phyloP scores from a whole-genome alignment of 2,797 vertebrate species.

The Gambusia yucatana region DNA sequence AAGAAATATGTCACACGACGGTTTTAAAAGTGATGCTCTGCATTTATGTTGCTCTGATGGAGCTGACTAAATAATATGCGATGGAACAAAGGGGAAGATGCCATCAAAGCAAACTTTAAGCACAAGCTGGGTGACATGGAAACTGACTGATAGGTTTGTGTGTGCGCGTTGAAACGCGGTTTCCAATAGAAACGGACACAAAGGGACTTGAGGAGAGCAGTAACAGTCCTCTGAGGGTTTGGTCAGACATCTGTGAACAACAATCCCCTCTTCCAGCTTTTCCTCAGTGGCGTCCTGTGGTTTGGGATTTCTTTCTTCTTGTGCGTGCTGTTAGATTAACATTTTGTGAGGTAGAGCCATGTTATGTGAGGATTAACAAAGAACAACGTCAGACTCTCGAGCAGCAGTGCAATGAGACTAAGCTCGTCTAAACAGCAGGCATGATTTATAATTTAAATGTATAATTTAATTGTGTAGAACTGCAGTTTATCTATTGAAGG shows the following conservation, averaged over 20 bases:
- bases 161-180: slow-evolving; percentile 66
- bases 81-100: slow-evolving; percentile 67
- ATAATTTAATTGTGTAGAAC: neutral
- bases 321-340: neutral
- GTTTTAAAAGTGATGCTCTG: slow-evolving; percentile 35
- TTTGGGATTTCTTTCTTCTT: slow-evolving; percentile 6
- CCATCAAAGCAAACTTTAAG: slow-evolving; percentile 71
- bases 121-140: slow-evolving; percentile 77
- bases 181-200: neutral
- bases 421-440: neutral
- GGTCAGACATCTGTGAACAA: neutral
- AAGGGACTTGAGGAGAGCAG: neutral
- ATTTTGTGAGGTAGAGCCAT: slow-evolving; percentile 1
- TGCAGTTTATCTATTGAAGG: neutral
- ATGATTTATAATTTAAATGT: neutral
- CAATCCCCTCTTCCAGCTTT: neutral
- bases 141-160: slow-evolving; percentile 75
- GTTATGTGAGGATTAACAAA: neutral
- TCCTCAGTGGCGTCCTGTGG: neutral
- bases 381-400: neutral
- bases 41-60: slow-evolving; percentile 39
- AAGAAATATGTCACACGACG: slow-evolving; percentile 67
- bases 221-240: slow-evolving; percentile 4
- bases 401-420: neutral
- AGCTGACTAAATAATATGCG: slow-evolving; percentile 57